Conservation (phyloP, 2,888 invertebrate species). For the Nasonia oneida region DNA sequence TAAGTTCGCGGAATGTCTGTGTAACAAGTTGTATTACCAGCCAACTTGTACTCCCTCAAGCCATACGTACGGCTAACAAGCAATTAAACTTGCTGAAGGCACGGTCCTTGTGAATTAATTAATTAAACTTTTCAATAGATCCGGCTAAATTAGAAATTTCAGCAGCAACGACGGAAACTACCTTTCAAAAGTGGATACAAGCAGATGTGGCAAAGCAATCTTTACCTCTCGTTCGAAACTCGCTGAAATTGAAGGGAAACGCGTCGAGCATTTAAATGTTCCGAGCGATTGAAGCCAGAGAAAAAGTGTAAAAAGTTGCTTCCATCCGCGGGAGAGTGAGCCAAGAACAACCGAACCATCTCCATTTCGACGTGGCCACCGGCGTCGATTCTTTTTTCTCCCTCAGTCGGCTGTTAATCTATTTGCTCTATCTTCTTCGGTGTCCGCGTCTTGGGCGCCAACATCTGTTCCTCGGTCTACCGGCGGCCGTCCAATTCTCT, state of each 20-base stretch:
- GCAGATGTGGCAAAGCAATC: neutral
- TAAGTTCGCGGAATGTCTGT: neutral
- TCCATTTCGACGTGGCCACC: neutral
- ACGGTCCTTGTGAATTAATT: neutral
- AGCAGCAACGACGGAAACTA: neutral
- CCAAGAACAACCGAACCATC: neutral
- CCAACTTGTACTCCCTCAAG: neutral
- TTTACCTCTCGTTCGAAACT: neutral
- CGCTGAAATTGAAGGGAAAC: neutral
- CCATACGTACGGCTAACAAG: neutral
- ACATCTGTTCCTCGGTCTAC: neutral
- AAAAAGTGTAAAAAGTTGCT: neutral
- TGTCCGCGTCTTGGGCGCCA: slow-evolving; percentile 10
- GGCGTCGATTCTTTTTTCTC: neutral
- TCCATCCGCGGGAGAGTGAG: neutral
- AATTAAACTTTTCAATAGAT: slow-evolving; percentile 11
- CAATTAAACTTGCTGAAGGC: neutral
- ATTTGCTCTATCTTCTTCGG: slow-evolving; percentile 20
- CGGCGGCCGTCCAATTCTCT: slow-evolving; percentile 16
- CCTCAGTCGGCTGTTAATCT: neutral
- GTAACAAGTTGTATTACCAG: neutral
- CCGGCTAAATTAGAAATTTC: neutral
- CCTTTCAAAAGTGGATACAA: neutral
- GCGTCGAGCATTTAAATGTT: neutral
- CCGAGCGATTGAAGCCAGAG: neutral